phyloP scores from a whole-genome alignment of 2,888 invertebrate genomes.

The Tenthredo amoena region DNA sequence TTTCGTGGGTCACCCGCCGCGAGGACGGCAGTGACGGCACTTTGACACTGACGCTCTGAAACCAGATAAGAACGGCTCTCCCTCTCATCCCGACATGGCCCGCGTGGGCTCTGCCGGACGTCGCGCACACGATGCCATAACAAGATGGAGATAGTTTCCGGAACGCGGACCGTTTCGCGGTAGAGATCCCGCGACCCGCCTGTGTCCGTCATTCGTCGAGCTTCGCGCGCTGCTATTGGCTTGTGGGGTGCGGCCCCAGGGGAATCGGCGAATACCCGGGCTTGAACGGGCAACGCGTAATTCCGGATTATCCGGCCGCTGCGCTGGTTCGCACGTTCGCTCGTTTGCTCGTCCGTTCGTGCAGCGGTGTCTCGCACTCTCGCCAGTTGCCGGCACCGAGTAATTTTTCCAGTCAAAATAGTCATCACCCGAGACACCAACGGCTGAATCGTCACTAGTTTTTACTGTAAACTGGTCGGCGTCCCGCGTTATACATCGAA shows the following conservation, averaged over 20 bases:
- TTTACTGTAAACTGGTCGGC: conserved; percentile 22
- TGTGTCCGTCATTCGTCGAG: neutral
- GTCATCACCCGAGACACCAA: conserved; percentile 39
- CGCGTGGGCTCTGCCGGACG: neutral
- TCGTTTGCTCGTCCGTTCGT: conserved; percentile 52
- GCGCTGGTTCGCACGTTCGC: conserved; percentile 56
- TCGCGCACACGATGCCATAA: neutral
- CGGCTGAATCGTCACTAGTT: conserved; percentile 24
- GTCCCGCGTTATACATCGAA: conserved; percentile 5
- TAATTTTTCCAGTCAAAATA: conserved; percentile 42
- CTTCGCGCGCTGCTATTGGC: conserved; percentile 55
- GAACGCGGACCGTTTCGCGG: neutral
- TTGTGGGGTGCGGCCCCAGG: conserved; percentile 45
- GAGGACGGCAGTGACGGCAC: neutral
- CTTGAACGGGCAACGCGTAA: conserved; percentile 48
- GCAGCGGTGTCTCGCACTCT: conserved; percentile 38
- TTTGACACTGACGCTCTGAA: neutral
- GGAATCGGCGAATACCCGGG: conserved; percentile 60
- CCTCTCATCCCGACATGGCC: neutral
- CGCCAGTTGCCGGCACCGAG: conserved; percentile 44
- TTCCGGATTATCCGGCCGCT: conserved; percentile 55
- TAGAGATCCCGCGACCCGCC: conserved; percentile 7
- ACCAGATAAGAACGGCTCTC: neutral
- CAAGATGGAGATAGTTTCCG: conserved; percentile 22
- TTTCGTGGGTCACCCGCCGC: neutral